Conservation (phyloP, 2,113 vertebrate genomes). For the Ciconia boyciana region DNA sequence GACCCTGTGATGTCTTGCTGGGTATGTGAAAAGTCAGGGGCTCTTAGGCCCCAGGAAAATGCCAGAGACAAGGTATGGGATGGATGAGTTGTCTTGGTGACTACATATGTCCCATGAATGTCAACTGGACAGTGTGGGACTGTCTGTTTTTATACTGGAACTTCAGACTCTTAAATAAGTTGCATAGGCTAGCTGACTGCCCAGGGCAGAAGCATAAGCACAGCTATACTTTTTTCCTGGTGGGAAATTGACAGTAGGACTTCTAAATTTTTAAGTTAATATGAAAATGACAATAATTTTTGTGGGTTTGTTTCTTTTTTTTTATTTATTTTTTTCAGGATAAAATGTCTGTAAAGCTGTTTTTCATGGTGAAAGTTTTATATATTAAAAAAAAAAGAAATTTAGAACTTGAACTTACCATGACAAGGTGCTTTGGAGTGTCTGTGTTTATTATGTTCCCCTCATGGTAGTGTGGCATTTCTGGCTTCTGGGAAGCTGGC, state of each 20-base stretch:
- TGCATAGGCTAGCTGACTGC: neutral
- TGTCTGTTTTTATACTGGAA: neutral
- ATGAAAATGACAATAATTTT: neutral
- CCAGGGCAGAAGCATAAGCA: neutral
- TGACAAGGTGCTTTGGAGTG: neutral
- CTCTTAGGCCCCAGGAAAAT: neutral
- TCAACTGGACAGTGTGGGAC: neutral
- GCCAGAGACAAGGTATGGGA: neutral
- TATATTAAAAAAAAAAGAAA: neutral
- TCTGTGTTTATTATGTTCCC: neutral
- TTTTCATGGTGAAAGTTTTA: neutral
- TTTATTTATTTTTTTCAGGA: neutral
- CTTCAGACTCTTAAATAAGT: neutral
- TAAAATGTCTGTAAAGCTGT: neutral
- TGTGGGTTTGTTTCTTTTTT: neutral
- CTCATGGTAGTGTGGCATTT: neutral
- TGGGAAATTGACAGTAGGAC: neutral
- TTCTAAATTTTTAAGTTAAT: neutral
- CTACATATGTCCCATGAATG: neutral
- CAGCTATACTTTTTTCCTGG: neutral
- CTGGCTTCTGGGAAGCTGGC: neutral
- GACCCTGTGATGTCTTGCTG: neutral
- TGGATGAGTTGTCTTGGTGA: neutral
- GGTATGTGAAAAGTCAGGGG: neutral
- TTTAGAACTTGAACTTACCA: neutral